Evolutionary conservation across 2,797 vertebrate species (phyloP).

Genomic region (Calcarius lapponicus): DNA sequence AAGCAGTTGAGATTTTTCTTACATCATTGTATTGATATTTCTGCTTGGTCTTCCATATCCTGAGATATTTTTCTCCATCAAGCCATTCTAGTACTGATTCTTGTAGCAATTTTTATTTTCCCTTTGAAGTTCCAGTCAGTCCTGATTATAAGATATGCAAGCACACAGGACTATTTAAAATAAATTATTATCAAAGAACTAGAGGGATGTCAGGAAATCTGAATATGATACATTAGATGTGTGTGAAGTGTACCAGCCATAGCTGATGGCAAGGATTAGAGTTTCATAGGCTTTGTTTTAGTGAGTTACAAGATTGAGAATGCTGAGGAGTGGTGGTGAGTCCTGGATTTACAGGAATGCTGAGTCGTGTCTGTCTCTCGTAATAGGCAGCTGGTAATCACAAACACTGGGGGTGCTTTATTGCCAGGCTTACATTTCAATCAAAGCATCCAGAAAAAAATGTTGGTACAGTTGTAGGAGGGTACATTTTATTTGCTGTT

Average conservation of each 20-base stretch:
- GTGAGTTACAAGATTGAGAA: background rate
- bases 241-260: background rate
- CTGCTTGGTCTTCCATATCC: background rate
- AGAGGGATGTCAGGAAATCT: background rate
- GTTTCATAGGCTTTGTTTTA: background rate
- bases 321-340: background rate
- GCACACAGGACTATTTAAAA: background rate
- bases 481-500: background rate
- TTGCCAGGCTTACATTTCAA: background rate
- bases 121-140: background rate
- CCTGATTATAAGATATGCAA: background rate
- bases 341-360: background rate
- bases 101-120: background rate
- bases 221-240: background rate
- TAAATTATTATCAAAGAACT: background rate
- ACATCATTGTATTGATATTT: background rate
- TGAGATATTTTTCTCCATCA: background rate
- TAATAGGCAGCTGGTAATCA: background rate
- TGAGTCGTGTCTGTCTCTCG: background rate
- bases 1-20: background rate
- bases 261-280: background rate
- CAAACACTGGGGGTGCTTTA: background rate
- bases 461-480: background rate
- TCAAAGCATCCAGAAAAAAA: background rate
- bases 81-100: background rate